Percentiles rank a stretch among this genome's conserved stretches.
These are phyloP conservation scores for Mayetiola destructor DNA, from an alignment of 2,888 invertebrate species.

Conservation along the genomic window DNA sequence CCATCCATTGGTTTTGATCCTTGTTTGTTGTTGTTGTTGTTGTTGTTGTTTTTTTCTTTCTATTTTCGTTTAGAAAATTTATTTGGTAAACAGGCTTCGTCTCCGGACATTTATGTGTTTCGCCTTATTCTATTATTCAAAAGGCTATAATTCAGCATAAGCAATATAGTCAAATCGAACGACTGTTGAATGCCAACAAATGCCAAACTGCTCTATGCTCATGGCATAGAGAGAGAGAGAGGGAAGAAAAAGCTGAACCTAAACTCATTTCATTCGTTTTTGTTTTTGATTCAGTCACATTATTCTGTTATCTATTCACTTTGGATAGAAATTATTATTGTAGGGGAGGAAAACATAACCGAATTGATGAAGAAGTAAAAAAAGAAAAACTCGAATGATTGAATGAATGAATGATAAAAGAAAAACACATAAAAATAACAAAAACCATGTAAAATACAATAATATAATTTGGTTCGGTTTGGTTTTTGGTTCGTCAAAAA, in stretches of 20 bases:
- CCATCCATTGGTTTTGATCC: too few relatives aligned
- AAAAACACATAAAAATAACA: background rate
- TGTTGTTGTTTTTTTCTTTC: background rate
- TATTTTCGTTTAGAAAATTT: background rate
- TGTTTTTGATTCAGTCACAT: background rate
- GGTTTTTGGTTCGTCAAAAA: background rate
- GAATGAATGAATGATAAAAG: constrained; percentile 2
- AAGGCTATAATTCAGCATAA: too few relatives aligned
- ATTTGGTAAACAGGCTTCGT: background rate
- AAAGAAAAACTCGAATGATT: too few relatives aligned
- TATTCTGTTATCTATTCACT: background rate
- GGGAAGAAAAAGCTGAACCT: background rate
- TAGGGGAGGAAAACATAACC: background rate
- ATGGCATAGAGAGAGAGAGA: background rate
- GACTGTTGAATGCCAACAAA: too few relatives aligned
- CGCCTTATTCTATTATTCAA: background rate
- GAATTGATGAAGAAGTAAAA: background rate
- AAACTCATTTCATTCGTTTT: background rate
- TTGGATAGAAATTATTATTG: background rate
- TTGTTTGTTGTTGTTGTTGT: background rate
- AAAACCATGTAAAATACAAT: constrained; percentile 2
- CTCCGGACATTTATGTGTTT: background rate
- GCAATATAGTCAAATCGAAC: too few relatives aligned
- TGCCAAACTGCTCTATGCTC: background rate
- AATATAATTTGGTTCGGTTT: constrained; percentile 1